These are phyloP conservation scores for Henricia sp. DNA, from an alignment of 53 echinoderm and acorn worm genomes.

Conservation along the genomic window DNA sequence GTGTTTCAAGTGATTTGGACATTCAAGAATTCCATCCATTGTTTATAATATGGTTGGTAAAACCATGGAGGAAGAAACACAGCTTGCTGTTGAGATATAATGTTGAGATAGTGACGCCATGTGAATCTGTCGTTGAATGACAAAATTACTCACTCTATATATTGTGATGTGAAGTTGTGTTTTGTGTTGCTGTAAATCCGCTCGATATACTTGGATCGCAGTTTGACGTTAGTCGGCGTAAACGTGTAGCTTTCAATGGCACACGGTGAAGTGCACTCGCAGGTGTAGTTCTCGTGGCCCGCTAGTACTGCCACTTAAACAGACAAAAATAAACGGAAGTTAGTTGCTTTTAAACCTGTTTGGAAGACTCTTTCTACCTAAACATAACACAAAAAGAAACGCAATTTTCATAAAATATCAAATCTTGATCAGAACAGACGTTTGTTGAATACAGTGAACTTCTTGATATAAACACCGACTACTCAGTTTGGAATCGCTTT, in stretches of 20 bases:
- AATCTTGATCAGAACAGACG: too few relatives aligned
- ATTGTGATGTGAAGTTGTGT: conserved; percentile 9
- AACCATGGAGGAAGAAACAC: too few relatives aligned
- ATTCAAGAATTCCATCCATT: background rate
- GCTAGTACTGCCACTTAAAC: conserved; percentile 41
- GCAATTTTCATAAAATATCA: too few relatives aligned
- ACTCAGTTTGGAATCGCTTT: too few relatives aligned
- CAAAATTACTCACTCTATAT: conserved; percentile 5
- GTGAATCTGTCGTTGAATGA: background rate
- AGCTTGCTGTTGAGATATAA: too few relatives aligned
- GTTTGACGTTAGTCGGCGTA: conserved; percentile 37
- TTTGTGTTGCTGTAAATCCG: conserved; percentile 38
- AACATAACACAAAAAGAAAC: too few relatives aligned
- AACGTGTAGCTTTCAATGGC: conserved; percentile 68
- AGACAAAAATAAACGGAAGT: background rate
- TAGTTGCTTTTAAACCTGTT: background rate
- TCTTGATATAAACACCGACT: too few relatives aligned
- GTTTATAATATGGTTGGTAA: too few relatives aligned
- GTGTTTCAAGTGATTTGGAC: background rate
- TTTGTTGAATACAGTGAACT: too few relatives aligned
- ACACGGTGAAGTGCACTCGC: conserved; percentile 74
- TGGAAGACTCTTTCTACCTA: too few relatives aligned
- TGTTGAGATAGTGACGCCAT: too few relatives aligned
- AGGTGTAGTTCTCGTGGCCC: conserved; percentile 46
- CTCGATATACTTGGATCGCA: conserved; percentile 63